Percentiles rank a stretch among this genome's conserved stretches.
Conservation (phyloP, 2,797 vertebrate genomes). For the Ceryle rudis region DNA sequence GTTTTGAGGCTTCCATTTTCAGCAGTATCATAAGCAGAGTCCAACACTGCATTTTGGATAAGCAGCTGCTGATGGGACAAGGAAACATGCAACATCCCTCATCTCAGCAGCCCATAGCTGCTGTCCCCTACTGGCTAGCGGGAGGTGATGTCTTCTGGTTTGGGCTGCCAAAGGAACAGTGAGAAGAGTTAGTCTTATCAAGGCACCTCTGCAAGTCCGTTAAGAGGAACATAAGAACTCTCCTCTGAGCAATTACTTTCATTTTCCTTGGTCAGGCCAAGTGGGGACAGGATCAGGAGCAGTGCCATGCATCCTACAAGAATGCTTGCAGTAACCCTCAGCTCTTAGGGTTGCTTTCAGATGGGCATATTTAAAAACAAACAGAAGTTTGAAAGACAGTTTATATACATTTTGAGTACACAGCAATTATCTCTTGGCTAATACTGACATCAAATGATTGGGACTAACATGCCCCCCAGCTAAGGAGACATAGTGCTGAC, state of each 20-base stretch:
- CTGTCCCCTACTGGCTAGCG: neutral
- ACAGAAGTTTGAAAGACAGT: neutral
- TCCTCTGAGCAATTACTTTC: neutral
- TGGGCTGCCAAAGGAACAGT: neutral
- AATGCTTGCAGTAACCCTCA: neutral
- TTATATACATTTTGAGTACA: neutral
- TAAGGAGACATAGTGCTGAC: neutral
- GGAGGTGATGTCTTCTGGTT: neutral
- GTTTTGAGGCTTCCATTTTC: neutral
- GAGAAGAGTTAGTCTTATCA: neutral
- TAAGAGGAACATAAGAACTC: neutral
- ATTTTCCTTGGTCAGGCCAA: neutral
- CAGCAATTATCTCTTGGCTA: neutral
- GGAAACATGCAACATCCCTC: neutral
- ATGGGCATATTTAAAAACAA: neutral
- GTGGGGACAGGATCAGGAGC: neutral
- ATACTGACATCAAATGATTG: neutral
- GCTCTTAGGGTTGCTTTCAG: neutral
- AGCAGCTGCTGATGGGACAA: neutral
- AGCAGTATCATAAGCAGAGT: neutral
- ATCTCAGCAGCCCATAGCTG: neutral
- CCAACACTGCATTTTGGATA: neutral
- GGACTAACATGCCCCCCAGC: fast-evolving
- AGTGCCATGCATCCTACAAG: neutral
- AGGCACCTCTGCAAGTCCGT: neutral